Percentiles rank a stretch among this genome's conserved stretches.
Conservation (phyloP, 23 tunicate species). For the Diplosoma virens region DNA sequence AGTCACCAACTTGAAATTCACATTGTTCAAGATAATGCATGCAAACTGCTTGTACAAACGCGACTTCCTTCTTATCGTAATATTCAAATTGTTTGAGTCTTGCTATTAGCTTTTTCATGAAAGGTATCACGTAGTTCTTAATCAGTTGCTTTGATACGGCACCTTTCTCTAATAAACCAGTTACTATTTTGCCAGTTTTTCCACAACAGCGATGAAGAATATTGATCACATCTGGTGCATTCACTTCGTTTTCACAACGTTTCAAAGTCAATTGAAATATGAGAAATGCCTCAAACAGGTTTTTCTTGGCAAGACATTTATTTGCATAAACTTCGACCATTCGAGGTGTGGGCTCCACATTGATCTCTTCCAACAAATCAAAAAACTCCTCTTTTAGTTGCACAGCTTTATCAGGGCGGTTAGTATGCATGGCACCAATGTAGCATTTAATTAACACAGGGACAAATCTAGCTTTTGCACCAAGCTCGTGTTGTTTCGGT, state of each 20-base stretch:
- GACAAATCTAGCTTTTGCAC: not conserved
- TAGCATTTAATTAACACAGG: not conserved
- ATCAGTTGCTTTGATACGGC: not conserved
- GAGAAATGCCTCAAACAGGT: not conserved
- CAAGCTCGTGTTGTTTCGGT: not conserved
- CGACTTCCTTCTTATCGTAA: not conserved
- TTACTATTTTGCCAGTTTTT: not conserved
- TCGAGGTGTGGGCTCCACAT: not conserved
- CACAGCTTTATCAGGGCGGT: not conserved
- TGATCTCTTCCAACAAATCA: not conserved
- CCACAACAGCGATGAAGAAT: slow-evolving; percentile 1
- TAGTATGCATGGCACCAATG: slow-evolving; percentile 1
- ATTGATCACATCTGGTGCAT: not conserved
- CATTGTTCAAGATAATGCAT: not conserved
- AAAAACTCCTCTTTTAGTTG: not conserved
- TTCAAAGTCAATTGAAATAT: not conserved
- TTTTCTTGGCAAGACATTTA: not conserved
- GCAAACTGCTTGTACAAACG: not conserved
- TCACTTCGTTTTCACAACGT: not conserved
- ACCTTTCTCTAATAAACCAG: not conserved
- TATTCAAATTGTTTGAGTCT: not conserved
- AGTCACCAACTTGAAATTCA: not conserved
- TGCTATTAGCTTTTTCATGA: not conserved
- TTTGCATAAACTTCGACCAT: not conserved
- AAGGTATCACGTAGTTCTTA: not conserved